Percentiles rank a stretch among this genome's conserved stretches.
Evolutionary conservation across 2,113 vertebrate genomes (phyloP).

Genomic region (Dermatemys mawii): DNA sequence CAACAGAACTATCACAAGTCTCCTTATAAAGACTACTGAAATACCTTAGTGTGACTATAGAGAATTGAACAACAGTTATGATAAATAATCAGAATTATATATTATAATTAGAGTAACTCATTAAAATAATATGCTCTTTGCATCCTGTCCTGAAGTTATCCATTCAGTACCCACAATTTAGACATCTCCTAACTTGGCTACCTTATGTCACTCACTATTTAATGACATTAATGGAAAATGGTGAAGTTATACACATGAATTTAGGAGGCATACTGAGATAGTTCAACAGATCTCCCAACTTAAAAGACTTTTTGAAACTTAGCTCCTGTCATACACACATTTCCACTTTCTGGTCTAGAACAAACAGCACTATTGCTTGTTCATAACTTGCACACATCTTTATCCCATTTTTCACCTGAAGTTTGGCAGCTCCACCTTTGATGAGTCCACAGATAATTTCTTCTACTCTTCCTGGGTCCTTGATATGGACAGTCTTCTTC

Average conservation of each 20-base stretch:
- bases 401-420: conserved; percentile 85
- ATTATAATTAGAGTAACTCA: neutral
- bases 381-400: neutral
- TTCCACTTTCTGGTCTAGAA: neutral
- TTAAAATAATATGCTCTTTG: neutral
- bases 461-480: conserved; percentile 91
- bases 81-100: neutral
- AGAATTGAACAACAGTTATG: neutral
- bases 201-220: neutral
- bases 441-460: conserved; percentile 96
- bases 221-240: neutral
- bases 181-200: conserved; percentile 3
- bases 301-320: neutral
- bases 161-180: neutral
- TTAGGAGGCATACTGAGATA: neutral
- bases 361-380: neutral
- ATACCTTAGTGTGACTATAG: neutral
- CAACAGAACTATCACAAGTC: neutral
- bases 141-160: neutral
- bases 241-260: neutral
- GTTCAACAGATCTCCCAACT: neutral
- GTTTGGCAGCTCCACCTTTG: conserved; percentile 94
- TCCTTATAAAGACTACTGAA: neutral
- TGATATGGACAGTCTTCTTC: conserved; percentile 93
- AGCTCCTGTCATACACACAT: neutral